A percentile compares a stretch with the other conserved stretches of the same genome.
These are phyloP conservation scores for Umimayanthus kanabou DNA, from an alignment of 92 coral and sea anemone species.

Conservation along the genomic window DNA sequence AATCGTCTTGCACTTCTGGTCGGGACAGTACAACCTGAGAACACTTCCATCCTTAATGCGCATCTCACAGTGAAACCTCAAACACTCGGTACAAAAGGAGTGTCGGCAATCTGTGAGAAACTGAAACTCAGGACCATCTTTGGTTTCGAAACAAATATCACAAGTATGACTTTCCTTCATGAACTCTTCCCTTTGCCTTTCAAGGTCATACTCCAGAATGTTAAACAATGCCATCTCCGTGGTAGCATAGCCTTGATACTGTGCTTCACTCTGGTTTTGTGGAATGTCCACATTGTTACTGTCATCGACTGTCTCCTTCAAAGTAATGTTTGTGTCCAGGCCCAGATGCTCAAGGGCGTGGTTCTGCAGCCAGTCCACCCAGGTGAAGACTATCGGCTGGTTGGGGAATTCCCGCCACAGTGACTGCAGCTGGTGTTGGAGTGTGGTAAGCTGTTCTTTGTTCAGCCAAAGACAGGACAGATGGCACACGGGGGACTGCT, in stretches of 20 bases:
- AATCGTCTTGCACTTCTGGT: slow-evolving; percentile 63
- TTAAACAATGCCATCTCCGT: slow-evolving; percentile 67
- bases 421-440: slow-evolving; percentile 55
- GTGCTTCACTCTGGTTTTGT: neutral
- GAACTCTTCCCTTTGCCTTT: slow-evolving; percentile 66
- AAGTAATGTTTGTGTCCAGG: slow-evolving; percentile 55
- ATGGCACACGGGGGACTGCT: slow-evolving; percentile 66
- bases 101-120: slow-evolving; percentile 85
- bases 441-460: slow-evolving; percentile 53
- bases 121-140: slow-evolving; percentile 75
- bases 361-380: slow-evolving; percentile 94
- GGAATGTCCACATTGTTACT: neutral
- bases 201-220: slow-evolving; percentile 84
- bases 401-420: slow-evolving; percentile 69
- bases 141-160: slow-evolving; percentile 86
- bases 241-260: slow-evolving; percentile 15
- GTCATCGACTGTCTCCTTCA: slow-evolving; percentile 54
- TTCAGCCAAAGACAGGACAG: slow-evolving; percentile 88
- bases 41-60: slow-evolving; percentile 86
- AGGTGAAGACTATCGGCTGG: slow-evolving; percentile 74
- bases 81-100: slow-evolving; percentile 83
- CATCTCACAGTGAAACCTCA: slow-evolving; percentile 76
- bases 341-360: slow-evolving; percentile 64
- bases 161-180: slow-evolving; percentile 71
- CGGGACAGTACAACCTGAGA: slow-evolving; percentile 73